A percentile compares a stretch with the other conserved stretches of the same genome.
Evolutionary conservation across 2,888 invertebrate species (phyloP).

Genomic region (Orchesella flavescens): DNA sequence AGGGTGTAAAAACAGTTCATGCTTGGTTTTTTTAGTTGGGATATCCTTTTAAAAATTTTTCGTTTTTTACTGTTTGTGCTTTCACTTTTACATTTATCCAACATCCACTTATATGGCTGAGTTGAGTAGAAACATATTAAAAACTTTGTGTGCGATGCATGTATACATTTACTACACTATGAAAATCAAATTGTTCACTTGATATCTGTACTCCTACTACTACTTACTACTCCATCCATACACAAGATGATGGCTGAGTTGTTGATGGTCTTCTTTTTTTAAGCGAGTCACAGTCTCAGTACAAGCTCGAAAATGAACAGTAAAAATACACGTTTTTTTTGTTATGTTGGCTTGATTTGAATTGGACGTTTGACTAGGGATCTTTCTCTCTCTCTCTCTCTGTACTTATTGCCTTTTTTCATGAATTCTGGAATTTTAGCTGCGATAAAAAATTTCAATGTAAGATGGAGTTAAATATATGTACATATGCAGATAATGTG

Average conservation of each 20-base stretch:
- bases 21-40: slow-evolving; percentile 24
- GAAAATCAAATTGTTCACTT: slow-evolving; percentile 37
- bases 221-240: too few species aligned
- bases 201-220: neutral
- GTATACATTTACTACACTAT: slow-evolving; percentile 2
- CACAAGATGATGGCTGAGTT: too few species aligned
- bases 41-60: slow-evolving; percentile 45
- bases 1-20: slow-evolving; percentile 52
- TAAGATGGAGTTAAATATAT: neutral
- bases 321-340: neutral
- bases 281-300: too few species aligned
- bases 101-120: neutral
- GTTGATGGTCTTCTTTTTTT: too few species aligned
- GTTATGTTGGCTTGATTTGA: neutral
- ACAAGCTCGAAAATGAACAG: too few species aligned
- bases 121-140: neutral
- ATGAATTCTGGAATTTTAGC: slow-evolving; percentile 4
- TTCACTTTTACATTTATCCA: slow-evolving; percentile 33
- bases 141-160: neutral
- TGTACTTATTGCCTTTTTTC: slow-evolving; percentile 10
- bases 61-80: slow-evolving; percentile 38
- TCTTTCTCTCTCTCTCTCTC: neutral
- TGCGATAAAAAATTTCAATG: neutral
- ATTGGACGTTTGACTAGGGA: neutral
- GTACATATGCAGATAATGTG: slow-evolving; percentile 10